Conservation (phyloP, 64 coral and sea anemone species). For the Platygyra sinensis region DNA sequence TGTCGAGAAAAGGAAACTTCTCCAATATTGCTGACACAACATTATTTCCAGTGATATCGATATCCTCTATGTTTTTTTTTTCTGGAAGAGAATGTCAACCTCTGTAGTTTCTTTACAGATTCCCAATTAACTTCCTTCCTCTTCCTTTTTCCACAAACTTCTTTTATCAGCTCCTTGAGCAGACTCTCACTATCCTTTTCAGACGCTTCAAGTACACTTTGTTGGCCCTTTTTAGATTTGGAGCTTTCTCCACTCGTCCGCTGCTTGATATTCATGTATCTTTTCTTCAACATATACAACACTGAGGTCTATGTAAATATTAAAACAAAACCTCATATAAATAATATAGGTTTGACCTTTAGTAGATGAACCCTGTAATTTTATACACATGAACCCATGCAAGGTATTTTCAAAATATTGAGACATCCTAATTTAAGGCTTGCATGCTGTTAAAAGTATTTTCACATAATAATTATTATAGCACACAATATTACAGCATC, state of each 20-base stretch:
- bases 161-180: neutral
- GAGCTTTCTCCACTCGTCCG: neutral
- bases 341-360: neutral
- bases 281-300: constrained; percentile 3
- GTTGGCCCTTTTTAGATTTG: constrained; percentile 1
- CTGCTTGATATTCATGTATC: neutral
- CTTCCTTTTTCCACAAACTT: neutral
- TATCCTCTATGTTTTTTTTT: neutral
- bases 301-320: neutral
- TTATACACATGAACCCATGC: neutral
- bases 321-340: neutral
- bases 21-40: neutral
- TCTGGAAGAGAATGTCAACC: neutral
- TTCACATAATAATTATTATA: neutral
- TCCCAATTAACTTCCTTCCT: neutral
- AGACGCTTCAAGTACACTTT: neutral
- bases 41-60: neutral
- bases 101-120: neutral
- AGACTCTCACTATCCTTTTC: neutral
- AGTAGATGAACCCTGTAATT: neutral
- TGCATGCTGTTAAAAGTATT: neutral
- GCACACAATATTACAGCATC: neutral
- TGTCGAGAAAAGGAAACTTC: too few relatives aligned
- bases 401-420: neutral
- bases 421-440: neutral